phyloP scores from a whole-genome alignment of 2,113 vertebrate species.

The Ailuropoda melanoleuca region DNA sequence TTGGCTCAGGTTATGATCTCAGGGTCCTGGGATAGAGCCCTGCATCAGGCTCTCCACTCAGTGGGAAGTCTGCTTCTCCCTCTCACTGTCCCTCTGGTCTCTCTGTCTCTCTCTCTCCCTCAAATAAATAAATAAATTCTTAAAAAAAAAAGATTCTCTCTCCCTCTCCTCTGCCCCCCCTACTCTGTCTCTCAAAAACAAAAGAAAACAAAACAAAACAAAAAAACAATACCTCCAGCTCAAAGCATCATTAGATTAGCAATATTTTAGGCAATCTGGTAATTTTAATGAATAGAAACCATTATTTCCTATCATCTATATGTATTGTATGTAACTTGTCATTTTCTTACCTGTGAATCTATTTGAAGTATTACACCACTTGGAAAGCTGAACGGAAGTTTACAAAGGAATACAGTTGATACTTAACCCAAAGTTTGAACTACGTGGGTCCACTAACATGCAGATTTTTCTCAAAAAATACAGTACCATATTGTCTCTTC shows the following conservation, averaged over 20 bases:
- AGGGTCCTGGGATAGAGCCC: too few species aligned
- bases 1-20: too few species aligned
- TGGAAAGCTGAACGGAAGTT: not conserved
- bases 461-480: not conserved
- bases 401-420: not conserved
- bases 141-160: not conserved
- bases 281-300: not conserved
- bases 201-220: not conserved
- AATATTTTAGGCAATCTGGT: not conserved
- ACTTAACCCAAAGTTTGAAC: not conserved
- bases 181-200: not conserved
- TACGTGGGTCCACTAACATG: not conserved
- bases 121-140: too few species aligned
- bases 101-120: too few species aligned
- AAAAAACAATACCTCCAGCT: not conserved
- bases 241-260: not conserved
- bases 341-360: not conserved
- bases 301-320: not conserved
- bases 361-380: not conserved
- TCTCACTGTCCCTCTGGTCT: too few species aligned
- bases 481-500: not conserved
- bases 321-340: not conserved
- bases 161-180: not conserved
- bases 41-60: too few species aligned
- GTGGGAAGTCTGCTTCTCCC: too few species aligned